These are phyloP conservation scores for Poicephalus meyeri DNA, from an alignment of 2,113 vertebrate genomes.

Conservation along the genomic window DNA sequence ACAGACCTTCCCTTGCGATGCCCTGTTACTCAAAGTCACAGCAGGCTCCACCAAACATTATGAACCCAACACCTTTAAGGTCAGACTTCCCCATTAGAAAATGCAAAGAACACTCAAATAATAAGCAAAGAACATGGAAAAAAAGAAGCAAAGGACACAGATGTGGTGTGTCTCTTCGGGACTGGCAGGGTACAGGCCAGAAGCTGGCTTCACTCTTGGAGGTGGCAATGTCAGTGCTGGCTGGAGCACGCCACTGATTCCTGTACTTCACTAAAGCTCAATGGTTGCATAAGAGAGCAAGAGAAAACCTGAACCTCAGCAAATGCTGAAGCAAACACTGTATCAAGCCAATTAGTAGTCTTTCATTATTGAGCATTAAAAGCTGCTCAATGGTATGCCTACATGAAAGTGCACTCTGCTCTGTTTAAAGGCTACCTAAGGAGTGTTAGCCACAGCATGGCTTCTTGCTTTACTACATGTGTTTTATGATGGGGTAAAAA, in stretches of 20 bases:
- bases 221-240: neutral
- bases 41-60: neutral
- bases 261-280: neutral
- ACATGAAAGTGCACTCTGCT: neutral
- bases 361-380: neutral
- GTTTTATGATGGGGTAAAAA: neutral
- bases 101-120: neutral
- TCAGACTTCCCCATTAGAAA: neutral
- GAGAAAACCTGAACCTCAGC: neutral
- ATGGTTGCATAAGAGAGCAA: neutral
- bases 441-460: neutral
- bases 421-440: neutral
- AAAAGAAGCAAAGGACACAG: neutral
- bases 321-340: neutral
- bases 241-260: neutral
- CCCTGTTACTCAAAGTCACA: neutral
- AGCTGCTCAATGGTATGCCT: neutral
- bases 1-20: neutral
- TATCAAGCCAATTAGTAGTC: neutral
- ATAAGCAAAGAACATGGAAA: neutral
- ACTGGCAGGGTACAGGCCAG: neutral
- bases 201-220: neutral
- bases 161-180: rapidly evolving
- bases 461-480: neutral
- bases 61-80: neutral